Conservation (phyloP, 35 echinoderm and acorn worm genomes). For the Apostichopus japonicus region DNA sequence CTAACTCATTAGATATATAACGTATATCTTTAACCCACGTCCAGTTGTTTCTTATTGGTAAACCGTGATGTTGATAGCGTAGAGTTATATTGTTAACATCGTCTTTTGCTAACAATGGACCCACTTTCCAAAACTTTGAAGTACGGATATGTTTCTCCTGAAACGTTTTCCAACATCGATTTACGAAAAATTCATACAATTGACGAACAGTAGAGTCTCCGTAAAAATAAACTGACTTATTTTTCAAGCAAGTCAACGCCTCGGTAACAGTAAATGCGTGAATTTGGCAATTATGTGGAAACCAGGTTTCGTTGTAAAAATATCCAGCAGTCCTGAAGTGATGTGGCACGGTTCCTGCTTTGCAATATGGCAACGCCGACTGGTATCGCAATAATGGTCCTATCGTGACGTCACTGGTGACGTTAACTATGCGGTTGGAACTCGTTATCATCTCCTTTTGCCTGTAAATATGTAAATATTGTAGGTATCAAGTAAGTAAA, state of each 20-base stretch:
- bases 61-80: conserved; percentile 32
- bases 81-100: conserved; percentile 6
- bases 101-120: conserved; percentile 6
- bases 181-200: conserved; percentile 30
- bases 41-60: conserved; percentile 47
- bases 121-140: conserved; percentile 43
- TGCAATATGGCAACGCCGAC: conserved; percentile 5
- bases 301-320: conserved; percentile 50
- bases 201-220: conserved; percentile 45
- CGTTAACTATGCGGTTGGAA: neutral
- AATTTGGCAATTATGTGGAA: conserved; percentile 23
- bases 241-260: neutral
- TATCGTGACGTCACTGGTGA: neutral
- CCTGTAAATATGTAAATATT: neutral
- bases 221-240: conserved; percentile 42
- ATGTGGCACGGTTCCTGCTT: neutral
- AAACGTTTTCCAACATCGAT: conserved; percentile 25
- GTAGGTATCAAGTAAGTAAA: too few relatives aligned
- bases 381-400: neutral
- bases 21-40: conserved; percentile 42
- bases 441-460: conserved; percentile 1
- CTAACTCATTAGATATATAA: conserved; percentile 17
- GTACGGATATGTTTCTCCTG: conserved; percentile 13
- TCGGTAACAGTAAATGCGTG: conserved; percentile 29
- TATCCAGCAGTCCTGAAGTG: conserved; percentile 19